A percentile compares a stretch with the other conserved stretches of the same genome.
Conservation (phyloP, 2,113 vertebrate species). For the Nothoprocta pentlandii region DNA sequence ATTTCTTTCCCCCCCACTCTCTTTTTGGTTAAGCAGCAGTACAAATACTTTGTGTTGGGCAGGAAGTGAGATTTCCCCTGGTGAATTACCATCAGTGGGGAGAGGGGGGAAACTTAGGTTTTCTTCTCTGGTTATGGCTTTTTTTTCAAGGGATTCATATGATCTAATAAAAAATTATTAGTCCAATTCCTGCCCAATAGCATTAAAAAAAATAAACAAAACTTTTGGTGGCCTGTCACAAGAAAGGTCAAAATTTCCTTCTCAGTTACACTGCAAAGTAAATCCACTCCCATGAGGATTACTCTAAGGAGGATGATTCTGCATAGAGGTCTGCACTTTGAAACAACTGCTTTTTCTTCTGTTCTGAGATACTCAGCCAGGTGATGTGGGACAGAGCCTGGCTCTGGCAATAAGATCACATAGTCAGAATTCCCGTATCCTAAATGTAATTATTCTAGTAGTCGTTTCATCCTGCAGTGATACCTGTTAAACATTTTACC, state of each 20-base stretch:
- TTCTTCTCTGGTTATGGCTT: conserved; percentile 41
- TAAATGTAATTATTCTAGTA: neutral
- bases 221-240: neutral
- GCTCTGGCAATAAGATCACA: neutral
- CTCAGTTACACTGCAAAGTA: conserved; percentile 22
- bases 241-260: conserved; percentile 16
- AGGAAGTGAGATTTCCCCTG: conserved; percentile 76
- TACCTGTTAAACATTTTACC: neutral
- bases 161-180: neutral
- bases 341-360: neutral
- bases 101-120: conserved; percentile 25
- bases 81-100: conserved; percentile 2
- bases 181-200: neutral
- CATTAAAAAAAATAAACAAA: neutral
- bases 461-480: neutral
- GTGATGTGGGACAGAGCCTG: neutral
- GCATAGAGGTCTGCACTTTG: neutral
- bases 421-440: neutral
- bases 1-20: neutral
- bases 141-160: neutral
- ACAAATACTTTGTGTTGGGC: conserved; percentile 8
- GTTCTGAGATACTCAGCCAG: neutral
- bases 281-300: neutral
- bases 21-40: neutral
- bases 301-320: neutral